Base-by-base conservation (phyloP, 2,888 invertebrate species). In the Netelia inedita region DNA sequence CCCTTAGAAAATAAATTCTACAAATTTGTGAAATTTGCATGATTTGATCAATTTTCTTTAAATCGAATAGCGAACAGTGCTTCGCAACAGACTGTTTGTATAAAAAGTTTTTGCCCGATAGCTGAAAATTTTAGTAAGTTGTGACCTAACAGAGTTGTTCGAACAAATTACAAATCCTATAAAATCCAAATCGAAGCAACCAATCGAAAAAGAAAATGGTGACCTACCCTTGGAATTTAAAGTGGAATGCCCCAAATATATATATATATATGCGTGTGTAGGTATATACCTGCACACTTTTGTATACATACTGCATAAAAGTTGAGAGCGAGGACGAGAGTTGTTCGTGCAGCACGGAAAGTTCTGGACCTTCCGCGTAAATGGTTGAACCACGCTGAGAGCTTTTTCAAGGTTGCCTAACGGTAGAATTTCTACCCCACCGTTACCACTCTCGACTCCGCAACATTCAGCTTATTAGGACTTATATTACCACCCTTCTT, bases 381-480 rank as follows among this genome's bases (percentile, higher is more conserved):
- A 59, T 16, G 43, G 55, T 35, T 55, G 46, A 57, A 66, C n/a
- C 28, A 16, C 35, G 46, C 65, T 19, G 50, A 23, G 74, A 75
- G 72, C 66, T 79, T 72, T 65, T 81, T 75, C 79, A 75, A 71
- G 66, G 79, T 72, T 59, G 55, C 23, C 9, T 57, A 16, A 53
- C 43, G 61, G 57, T 14, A 19, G 19, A 46, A 21, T 55, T 65
- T 9, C 41, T n/a, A 19, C 53, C 53, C 1, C 11, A 19, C 11
- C 59, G 14, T 9, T 19, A 14, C 16, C 41, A 63, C 9, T 69
- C 10, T 43, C 50, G 35, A 59, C 65, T 57, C 73, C 80, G n/a
- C 83, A 87, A 66, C 69, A 78, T 84, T 86, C 82, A 84, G 83
- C 85, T 90, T 89, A 90, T 89, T 88, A 86, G 88, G 89, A 90